Evolutionary conservation across 2,888 invertebrate species (phyloP).

Genomic region (Eristalis pertinax): DNA sequence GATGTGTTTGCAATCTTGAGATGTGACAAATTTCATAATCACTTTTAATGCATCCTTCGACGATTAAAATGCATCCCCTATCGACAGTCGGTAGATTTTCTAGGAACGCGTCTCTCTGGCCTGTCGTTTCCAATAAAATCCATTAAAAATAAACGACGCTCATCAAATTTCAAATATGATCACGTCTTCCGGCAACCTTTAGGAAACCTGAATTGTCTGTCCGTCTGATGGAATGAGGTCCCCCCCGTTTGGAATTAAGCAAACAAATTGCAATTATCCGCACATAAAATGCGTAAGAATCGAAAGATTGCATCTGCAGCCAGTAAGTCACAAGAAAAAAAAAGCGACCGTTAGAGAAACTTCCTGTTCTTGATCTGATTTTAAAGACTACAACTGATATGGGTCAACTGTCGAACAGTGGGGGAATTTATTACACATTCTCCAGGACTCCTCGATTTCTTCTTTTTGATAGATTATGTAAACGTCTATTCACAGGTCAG

Average conservation of each 20-base stretch:
- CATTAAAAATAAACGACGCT: background rate
- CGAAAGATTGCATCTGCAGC: background rate
- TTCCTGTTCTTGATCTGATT: conserved; percentile 41
- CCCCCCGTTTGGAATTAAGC: background rate
- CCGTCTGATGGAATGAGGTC: background rate
- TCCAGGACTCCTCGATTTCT: background rate
- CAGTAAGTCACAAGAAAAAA: background rate
- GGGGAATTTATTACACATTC: background rate
- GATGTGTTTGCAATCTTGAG: too few relatives aligned
- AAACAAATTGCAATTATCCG: conserved; percentile 26
- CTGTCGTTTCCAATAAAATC: background rate
- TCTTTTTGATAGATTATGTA: background rate
- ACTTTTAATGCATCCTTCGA: background rate
- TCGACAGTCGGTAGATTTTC: too few relatives aligned
- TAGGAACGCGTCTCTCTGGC: too few relatives aligned
- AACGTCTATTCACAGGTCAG: conserved; percentile 29
- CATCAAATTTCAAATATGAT: background rate
- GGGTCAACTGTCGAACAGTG: background rate
- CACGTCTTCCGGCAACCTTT: background rate
- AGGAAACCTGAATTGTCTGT: background rate
- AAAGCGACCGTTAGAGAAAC: conserved; percentile 7
- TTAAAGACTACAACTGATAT: background rate
- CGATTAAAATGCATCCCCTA: background rate
- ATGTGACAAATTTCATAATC: background rate
- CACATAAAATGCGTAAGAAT: background rate